Evolutionary conservation across 1,140 invertebrate genomes (phyloP), one percentile per base, ranked within the genome.

Genomic region (Chironomus tepperi): DNA sequence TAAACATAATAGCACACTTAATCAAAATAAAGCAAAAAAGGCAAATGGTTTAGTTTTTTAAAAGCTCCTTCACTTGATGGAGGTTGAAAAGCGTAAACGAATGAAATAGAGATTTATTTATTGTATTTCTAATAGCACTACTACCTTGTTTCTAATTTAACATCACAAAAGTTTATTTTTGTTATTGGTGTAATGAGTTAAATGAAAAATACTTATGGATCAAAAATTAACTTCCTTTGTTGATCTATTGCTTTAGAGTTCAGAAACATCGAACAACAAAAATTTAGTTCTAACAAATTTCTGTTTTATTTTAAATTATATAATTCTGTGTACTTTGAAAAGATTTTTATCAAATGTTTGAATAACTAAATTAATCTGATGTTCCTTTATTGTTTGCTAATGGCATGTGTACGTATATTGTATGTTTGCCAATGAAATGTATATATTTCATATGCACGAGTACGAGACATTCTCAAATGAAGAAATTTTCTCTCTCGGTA

Each of bases 311-410:
- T 34, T 34, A 34, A 34, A 34, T 34, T 34, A 1, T 5, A 34
- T 34, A 34, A 34, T 34, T 34, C 24, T 34, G 24, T 34, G 24
- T 34, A 34, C 24, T 34, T 34, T 34, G 24, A 34, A 34, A 57
- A 57, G 47, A 57, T 57, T 57, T 57, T 57, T 57, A 57, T 57
- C 47, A 57, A 57, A 57, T 57, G 47, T 57, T 57, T 57, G 47
- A 57, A 57, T 57, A 57, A 57, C 47, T 57, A 57, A 57, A 57
- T 57, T 57, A 57, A 57, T 57, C 47, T 57, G 47, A 57, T 57
- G 47, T 57, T 57, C 47, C 47, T 57, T 57, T 57, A 57, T 57
- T 57, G 47, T 57, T 57, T 57, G 47, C 47, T 57, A 57, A 57
- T 57, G 47, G 47, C 47, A 57, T 15, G 24, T 34, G 24, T 34